phyloP scores from a whole-genome alignment of 2,888 invertebrate species.

The Apoda limacodes region DNA sequence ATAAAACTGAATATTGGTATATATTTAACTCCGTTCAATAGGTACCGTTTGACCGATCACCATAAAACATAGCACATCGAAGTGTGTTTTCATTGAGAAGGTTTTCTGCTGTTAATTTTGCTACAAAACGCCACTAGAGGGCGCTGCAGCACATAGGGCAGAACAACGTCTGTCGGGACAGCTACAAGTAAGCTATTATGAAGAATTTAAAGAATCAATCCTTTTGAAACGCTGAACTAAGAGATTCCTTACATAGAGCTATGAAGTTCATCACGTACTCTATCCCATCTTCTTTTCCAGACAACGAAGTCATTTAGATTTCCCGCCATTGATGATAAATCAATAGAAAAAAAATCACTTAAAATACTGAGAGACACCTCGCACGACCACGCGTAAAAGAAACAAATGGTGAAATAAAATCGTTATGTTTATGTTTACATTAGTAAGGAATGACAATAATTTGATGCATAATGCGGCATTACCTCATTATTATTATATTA shows the following conservation, averaged over 20 bases:
- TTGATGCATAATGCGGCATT: constrained; percentile 34
- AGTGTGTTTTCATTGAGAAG: too few relatives aligned
- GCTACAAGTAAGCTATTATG: too few relatives aligned
- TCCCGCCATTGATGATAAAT: constrained; percentile 22
- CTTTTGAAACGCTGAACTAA: too few relatives aligned
- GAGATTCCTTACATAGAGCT: constrained; percentile 34
- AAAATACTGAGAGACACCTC: constrained; percentile 3
- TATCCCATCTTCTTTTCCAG: constrained; percentile 51
- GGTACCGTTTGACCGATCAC: too few relatives aligned
- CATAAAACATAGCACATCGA: too few relatives aligned
- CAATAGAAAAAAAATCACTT: constrained; percentile 5
- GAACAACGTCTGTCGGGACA: too few relatives aligned
- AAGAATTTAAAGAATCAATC: too few relatives aligned
- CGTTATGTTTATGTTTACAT: constrained; percentile 24
- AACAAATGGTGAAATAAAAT: constrained; percentile 11
- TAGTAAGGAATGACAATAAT: constrained; percentile 22
- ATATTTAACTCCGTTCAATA: too few relatives aligned
- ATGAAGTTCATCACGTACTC: constrained; percentile 40
- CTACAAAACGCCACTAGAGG: too few relatives aligned
- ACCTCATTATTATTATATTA: constrained; percentile 31
- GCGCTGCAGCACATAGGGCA: too few relatives aligned
- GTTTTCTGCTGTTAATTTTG: too few relatives aligned
- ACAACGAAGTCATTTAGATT: constrained; percentile 36
- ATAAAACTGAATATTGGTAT: too few relatives aligned
- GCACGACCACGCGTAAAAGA: constrained; percentile 4